Conservation (phyloP, 2,113 vertebrate genomes). For the Notothenia coriiceps region DNA sequence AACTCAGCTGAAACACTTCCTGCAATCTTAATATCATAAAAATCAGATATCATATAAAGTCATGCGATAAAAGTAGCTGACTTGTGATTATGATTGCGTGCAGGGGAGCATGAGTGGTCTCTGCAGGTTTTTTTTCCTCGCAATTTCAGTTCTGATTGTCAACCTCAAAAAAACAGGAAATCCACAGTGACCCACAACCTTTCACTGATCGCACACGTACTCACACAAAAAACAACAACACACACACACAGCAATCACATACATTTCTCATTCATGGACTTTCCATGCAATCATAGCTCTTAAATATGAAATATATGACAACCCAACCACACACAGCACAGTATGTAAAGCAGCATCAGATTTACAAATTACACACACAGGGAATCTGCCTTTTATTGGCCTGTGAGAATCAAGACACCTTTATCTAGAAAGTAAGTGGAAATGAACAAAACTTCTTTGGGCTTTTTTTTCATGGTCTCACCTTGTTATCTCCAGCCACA, state of each 20-base stretch:
- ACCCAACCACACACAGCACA: not conserved
- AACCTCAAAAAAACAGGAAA: constrained; percentile 84
- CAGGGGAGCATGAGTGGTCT: constrained; percentile 64
- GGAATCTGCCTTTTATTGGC: not conserved
- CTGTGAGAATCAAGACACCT: not conserved
- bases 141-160: constrained; percentile 78
- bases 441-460: not conserved
- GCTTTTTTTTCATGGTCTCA: constrained; percentile 10
- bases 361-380: not conserved
- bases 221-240: constrained; percentile 9
- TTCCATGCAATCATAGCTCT: constrained; percentile 8
- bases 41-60: not conserved
- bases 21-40: not conserved
- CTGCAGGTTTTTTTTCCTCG: constrained; percentile 35
- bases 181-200: constrained; percentile 78
- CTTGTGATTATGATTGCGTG: constrained; percentile 11
- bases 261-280: constrained; percentile 7
- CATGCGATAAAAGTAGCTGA: not conserved
- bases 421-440: not conserved
- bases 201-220: constrained; percentile 66
- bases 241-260: constrained; percentile 11
- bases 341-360: not conserved
- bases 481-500: constrained; percentile 59
- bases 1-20: not conserved
- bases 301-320: not conserved